Evolutionary conservation across 30 jellyfish, hydroid and myxozoan species (phyloP).

Genomic region (Catostylus mosaicus): DNA sequence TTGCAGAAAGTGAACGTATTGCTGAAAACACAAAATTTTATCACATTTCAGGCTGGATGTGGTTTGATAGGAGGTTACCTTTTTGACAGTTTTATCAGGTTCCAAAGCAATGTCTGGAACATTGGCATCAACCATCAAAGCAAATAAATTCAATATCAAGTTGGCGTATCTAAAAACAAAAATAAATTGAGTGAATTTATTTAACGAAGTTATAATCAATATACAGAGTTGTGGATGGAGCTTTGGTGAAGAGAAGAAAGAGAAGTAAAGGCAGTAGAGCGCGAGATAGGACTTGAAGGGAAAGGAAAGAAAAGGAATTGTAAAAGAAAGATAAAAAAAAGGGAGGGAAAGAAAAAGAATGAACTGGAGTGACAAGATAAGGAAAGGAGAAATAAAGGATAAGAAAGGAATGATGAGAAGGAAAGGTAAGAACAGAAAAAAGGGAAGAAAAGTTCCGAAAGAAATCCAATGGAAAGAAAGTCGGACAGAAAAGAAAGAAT

Average conservation of each 20-base stretch:
- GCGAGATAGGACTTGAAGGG: too few species aligned
- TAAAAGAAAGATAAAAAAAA: background rate
- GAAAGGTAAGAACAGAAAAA: background rate
- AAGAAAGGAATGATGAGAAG: background rate
- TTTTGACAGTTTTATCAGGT: conserved; percentile 98
- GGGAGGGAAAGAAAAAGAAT: too few species aligned
- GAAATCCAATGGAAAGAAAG: background rate
- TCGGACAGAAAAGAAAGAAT: too few species aligned
- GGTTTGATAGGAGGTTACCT: too few species aligned
- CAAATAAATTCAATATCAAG: conserved; percentile 85
- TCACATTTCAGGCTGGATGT: too few species aligned
- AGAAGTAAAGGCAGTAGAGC: too few species aligned
- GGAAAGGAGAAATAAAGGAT: background rate
- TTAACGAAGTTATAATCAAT: too few species aligned
- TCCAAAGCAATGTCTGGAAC: conserved; percentile 97
- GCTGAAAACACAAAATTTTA: too few species aligned
- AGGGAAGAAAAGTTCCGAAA: background rate
- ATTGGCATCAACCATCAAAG: conserved; percentile 97
- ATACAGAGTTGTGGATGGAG: too few species aligned
- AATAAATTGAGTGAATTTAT: too few species aligned
- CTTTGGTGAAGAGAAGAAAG: too few species aligned
- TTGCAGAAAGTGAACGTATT: too few species aligned
- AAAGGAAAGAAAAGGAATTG: background rate
- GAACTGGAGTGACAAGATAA: background rate
- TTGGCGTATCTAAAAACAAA: conserved; percentile 84